These are phyloP conservation scores for Ornithoptera alexandrae DNA, from an alignment of 2,888 invertebrate species.

Conservation along the genomic window DNA sequence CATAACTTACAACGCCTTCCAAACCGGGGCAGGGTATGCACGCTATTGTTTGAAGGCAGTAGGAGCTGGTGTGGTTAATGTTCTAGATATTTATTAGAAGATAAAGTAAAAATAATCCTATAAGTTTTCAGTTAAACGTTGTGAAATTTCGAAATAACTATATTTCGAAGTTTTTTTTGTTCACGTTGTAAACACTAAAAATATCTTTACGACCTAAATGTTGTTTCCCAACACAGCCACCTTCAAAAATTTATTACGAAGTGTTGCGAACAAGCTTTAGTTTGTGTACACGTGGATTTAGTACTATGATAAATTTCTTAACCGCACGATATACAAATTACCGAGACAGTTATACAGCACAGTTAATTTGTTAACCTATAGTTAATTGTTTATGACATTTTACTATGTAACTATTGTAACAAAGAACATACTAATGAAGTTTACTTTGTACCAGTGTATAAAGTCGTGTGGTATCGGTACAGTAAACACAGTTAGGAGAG, in stretches of 20 bases:
- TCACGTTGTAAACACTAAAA: background rate
- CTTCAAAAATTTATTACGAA: slow-evolving; percentile 18
- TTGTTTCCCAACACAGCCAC: slow-evolving; percentile 2
- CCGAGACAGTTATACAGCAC: background rate
- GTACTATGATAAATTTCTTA: slow-evolving; percentile 18
- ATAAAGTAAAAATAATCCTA: too few species aligned
- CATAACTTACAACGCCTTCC: too few species aligned
- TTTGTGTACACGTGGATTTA: slow-evolving; percentile 12
- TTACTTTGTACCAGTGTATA: too few species aligned
- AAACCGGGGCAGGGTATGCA: too few species aligned
- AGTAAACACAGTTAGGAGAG: too few species aligned
- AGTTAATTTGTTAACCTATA: background rate
- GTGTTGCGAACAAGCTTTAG: slow-evolving; percentile 10
- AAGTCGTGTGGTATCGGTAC: too few species aligned
- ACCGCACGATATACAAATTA: slow-evolving; percentile 10
- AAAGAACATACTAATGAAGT: too few species aligned
- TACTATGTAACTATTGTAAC: too few species aligned
- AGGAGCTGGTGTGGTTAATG: too few species aligned
- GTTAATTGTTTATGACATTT: background rate
- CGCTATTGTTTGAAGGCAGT: too few species aligned
- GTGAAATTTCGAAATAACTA: background rate
- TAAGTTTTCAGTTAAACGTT: too few species aligned
- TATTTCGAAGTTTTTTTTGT: background rate
- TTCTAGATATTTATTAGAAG: too few species aligned
- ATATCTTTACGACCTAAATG: background rate